These are phyloP conservation scores for Pogonophryne albipinna DNA, from an alignment of 2,797 vertebrate species.

Conservation along the genomic window DNA sequence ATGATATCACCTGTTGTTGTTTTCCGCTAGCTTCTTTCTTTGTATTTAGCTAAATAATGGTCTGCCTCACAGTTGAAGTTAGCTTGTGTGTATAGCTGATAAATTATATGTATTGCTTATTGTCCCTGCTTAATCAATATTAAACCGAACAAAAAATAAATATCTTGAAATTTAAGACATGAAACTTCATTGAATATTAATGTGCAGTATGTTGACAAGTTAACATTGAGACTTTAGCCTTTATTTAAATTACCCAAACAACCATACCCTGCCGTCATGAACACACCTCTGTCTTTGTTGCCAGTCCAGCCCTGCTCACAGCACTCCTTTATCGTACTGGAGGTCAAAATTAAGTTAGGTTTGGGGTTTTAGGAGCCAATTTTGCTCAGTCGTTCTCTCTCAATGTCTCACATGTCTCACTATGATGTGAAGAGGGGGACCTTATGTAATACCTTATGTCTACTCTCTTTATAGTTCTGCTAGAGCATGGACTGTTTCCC, in stretches of 20 bases:
- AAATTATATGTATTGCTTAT: too few relatives aligned
- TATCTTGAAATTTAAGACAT: not conserved
- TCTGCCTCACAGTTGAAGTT: too few relatives aligned
- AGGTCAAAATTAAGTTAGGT: not conserved
- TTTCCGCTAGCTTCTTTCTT: too few relatives aligned
- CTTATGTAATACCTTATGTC: not conserved
- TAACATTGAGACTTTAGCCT: not conserved
- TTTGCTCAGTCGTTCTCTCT: not conserved
- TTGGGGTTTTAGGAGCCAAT: not conserved
- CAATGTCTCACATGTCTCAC: not conserved
- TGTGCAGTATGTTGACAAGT: not conserved
- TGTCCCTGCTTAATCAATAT: too few relatives aligned
- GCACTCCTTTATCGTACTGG: not conserved
- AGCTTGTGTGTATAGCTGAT: too few relatives aligned
- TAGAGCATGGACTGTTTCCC: slow-evolving; percentile 7
- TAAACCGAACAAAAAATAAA: too few relatives aligned
- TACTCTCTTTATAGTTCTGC: not conserved
- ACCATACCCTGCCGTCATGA: not conserved
- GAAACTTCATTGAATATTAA: not conserved
- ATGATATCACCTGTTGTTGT: too few relatives aligned
- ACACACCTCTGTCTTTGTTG: not conserved
- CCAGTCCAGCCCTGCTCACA: not conserved
- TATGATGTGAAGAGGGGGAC: slow-evolving; percentile 1
- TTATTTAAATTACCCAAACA: not conserved
- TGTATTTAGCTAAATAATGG: too few relatives aligned